These are phyloP conservation scores for Erpobdella octoculata DNA, from an alignment of 2,888 invertebrate species.

Conservation along the genomic window DNA sequence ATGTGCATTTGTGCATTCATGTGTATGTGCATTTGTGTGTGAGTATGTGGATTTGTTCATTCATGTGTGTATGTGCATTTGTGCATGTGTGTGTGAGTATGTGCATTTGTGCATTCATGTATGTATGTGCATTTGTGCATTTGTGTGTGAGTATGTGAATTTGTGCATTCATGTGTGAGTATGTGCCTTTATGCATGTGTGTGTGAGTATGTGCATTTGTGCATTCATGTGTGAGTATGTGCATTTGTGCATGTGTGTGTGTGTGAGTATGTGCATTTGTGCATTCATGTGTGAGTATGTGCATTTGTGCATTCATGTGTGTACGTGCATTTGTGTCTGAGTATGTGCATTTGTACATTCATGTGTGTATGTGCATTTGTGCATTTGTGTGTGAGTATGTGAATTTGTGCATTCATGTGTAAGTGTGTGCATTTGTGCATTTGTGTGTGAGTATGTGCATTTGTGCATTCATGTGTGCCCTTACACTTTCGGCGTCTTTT, in stretches of 20 bases:
- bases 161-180: no score
- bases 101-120: neutral
- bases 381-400: constrained; percentile 31
- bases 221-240: neutral
- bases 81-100: neutral
- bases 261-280: neutral
- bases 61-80: neutral
- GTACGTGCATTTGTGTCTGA: neutral
- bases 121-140: no score
- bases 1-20: neutral
- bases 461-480: neutral
- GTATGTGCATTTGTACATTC: constrained; percentile 25
- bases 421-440: neutral
- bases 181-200: neutral
- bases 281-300: neutral
- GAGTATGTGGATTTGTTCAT: neutral
- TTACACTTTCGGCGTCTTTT: no score
- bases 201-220: neutral
- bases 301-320: no score
- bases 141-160: neutral
- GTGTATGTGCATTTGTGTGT: neutral
- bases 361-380: constrained; percentile 28
- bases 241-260: neutral
- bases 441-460: neutral
- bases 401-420: constrained; percentile 29